A percentile compares a stretch with the other conserved stretches of the same genome.
phyloP scores from a whole-genome alignment of 2,797 vertebrate species.

The Falco rusticolus region DNA sequence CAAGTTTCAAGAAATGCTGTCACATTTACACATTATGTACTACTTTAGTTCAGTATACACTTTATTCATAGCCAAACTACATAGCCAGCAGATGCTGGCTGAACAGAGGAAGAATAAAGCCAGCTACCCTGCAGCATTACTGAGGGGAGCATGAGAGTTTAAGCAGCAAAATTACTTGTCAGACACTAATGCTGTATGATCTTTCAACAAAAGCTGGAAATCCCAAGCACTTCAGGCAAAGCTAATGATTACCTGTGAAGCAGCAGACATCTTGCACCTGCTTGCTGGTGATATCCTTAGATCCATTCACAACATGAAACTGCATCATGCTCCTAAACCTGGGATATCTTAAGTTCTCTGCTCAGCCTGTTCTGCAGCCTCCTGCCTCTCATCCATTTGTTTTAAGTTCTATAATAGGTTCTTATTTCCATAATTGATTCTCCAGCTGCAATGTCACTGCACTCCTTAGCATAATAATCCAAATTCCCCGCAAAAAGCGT shows the following conservation, averaged over 20 bases:
- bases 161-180: neutral
- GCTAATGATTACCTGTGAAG: neutral
- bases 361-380: neutral
- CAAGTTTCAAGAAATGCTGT: neutral
- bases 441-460: neutral
- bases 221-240: neutral
- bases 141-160: neutral
- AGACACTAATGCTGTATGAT: neutral
- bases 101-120: neutral
- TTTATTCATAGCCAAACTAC: neutral
- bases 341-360: neutral
- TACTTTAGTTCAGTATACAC: neutral
- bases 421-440: neutral
- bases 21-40: neutral
- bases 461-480: neutral
- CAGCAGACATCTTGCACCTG: neutral
- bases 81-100: neutral
- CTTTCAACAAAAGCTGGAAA: constrained; percentile 4
- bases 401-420: neutral
- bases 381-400: neutral
- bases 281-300: neutral
- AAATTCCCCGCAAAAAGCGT: neutral
- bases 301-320: neutral
- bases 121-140: neutral
- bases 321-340: neutral